A percentile compares a stretch with the other conserved stretches of the same genome.
These are phyloP conservation scores for Mungos mungo DNA, from an alignment of 2,113 vertebrate genomes.

Conservation along the genomic window DNA sequence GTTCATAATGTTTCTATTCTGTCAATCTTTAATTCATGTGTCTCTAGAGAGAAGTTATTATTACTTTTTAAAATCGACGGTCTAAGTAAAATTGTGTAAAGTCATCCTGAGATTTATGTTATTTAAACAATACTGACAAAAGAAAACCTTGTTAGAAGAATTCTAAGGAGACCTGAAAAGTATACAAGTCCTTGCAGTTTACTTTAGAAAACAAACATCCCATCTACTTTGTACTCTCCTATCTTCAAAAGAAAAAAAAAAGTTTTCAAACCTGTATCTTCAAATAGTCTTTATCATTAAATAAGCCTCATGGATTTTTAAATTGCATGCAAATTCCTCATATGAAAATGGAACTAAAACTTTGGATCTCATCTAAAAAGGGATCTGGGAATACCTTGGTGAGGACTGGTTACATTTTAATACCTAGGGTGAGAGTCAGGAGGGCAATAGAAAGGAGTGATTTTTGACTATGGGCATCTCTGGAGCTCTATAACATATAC, in stretches of 20 bases:
- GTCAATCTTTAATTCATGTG: background rate
- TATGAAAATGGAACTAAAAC: conserved; percentile 62
- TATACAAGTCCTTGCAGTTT: background rate
- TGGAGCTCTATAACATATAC: conserved; percentile 52
- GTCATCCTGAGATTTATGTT: background rate
- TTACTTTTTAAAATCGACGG: background rate
- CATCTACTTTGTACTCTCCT: background rate
- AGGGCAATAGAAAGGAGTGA: conserved; percentile 38
- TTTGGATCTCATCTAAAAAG: background rate
- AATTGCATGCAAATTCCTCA: conserved; percentile 31
- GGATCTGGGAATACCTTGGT: conserved; percentile 33
- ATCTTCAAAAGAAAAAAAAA: background rate
- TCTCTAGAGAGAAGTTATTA: background rate
- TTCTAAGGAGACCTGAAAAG: background rate
- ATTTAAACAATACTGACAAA: conserved; percentile 22
- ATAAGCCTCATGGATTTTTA: background rate
- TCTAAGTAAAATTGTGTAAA: conserved; percentile 1
- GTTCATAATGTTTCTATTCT: background rate
- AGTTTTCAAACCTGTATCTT: conserved; percentile 36
- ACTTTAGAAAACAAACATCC: conserved; percentile 51
- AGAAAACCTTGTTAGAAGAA: background rate
- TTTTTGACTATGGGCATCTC: conserved; percentile 54
- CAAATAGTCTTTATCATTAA: conserved; percentile 31
- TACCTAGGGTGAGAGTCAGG: conserved; percentile 33
- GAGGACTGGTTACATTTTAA: conserved; percentile 35